A percentile compares a stretch with the other conserved stretches of the same genome.
phyloP scores from a whole-genome alignment of 2,113 vertebrate genomes.

The Thinocorus orbignyianus region DNA sequence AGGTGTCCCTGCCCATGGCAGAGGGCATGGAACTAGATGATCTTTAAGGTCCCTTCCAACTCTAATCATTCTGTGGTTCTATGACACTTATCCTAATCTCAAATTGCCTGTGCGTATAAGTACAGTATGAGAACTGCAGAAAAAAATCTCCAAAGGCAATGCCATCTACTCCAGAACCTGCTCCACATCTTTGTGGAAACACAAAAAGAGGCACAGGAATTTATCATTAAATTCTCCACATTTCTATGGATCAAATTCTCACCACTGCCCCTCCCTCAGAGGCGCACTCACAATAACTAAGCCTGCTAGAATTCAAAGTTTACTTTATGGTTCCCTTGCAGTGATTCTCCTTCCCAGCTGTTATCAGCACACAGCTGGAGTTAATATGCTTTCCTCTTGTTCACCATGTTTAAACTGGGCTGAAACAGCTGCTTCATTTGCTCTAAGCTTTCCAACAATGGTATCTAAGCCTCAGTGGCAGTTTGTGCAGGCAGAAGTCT shows the following conservation, averaged over 20 bases:
- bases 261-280: background rate
- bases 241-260: background rate
- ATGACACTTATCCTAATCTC: background rate
- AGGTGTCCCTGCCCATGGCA: background rate
- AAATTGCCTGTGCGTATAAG: background rate
- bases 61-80: background rate
- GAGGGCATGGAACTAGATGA: background rate
- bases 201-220: background rate
- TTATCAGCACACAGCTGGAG: conserved; percentile 51
- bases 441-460: conserved; percentile 30
- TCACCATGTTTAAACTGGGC: conserved; percentile 38
- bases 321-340: background rate
- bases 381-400: conserved; percentile 30
- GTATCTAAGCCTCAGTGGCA: conserved; percentile 4
- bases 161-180: background rate
- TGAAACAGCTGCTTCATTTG: conserved; percentile 48
- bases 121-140: background rate
- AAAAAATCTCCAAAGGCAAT: background rate
- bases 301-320: background rate
- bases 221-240: background rate
- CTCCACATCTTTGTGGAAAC: background rate
- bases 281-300: rapidly evolving
- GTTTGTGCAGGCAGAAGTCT: background rate
- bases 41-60: background rate
- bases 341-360: conserved; percentile 34